These are phyloP conservation scores for Coenonympha glycerion DNA, from an alignment of 2,888 invertebrate species.

Conservation along the genomic window DNA sequence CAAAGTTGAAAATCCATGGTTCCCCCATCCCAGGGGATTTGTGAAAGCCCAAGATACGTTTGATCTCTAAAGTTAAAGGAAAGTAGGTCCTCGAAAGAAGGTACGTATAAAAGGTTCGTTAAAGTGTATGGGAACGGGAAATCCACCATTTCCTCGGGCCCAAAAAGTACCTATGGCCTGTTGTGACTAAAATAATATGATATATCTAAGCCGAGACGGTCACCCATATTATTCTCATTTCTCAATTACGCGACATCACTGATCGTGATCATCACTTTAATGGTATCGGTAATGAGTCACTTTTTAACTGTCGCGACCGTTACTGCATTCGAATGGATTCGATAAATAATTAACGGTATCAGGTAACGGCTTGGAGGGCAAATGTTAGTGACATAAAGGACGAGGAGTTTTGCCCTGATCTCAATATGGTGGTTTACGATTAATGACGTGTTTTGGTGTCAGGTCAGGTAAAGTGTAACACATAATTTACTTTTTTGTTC, in stretches of 20 bases:
- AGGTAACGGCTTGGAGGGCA: constrained; percentile 64
- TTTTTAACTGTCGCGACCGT: constrained; percentile 66
- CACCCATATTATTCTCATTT: constrained; percentile 26
- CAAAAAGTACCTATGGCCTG: too few relatives aligned
- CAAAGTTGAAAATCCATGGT: too few relatives aligned
- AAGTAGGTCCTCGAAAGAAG: too few relatives aligned
- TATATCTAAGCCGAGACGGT: constrained; percentile 10
- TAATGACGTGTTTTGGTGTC: constrained; percentile 11
- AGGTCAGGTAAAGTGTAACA: background rate
- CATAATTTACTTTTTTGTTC: too few relatives aligned
- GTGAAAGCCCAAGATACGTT: too few relatives aligned
- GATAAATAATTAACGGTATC: constrained; percentile 71
- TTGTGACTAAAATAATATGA: too few relatives aligned
- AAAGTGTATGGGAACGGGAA: too few relatives aligned
- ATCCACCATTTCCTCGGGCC: too few relatives aligned
- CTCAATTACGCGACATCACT: constrained; percentile 35
- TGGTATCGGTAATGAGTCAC: constrained; percentile 63
- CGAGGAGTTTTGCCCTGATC: constrained; percentile 16
- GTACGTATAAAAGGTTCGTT: too few relatives aligned
- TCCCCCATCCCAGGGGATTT: too few relatives aligned
- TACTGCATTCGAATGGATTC: constrained; percentile 57
- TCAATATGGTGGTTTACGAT: constrained; percentile 21
- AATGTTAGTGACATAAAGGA: constrained; percentile 33
- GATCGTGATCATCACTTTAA: constrained; percentile 44
- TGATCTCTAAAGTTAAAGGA: too few relatives aligned